A percentile compares a stretch with the other conserved stretches of the same genome.
phyloP scores from a whole-genome alignment of 2,797 vertebrate genomes.

The Trachops cirrhosus region DNA sequence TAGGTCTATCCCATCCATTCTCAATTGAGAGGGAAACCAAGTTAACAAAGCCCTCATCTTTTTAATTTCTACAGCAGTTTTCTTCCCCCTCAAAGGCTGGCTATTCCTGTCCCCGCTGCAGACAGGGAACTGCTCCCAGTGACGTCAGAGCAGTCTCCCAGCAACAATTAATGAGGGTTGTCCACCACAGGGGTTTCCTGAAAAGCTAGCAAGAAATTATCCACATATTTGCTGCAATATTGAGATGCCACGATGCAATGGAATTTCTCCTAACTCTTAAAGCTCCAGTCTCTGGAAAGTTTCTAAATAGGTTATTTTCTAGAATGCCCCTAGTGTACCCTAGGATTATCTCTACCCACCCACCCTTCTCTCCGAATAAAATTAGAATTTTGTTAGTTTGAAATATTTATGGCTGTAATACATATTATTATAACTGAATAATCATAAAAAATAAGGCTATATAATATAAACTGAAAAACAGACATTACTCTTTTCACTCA shows the following conservation, averaged over 20 bases:
- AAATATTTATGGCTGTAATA: conserved; percentile 41
- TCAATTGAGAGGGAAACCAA: conserved; percentile 52
- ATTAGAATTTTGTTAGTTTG: conserved; percentile 31
- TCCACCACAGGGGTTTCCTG: conserved; percentile 89
- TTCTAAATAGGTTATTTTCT: conserved; percentile 47
- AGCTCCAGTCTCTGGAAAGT: not conserved
- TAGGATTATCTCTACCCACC: not conserved
- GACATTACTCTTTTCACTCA: conserved; percentile 42
- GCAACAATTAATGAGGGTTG: conserved; percentile 84
- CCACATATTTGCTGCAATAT: conserved; percentile 75
- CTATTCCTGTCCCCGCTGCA: conserved; percentile 74
- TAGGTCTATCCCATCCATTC: conserved; percentile 12
- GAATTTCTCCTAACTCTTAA: conserved; percentile 72
- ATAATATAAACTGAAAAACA: conserved; percentile 42
- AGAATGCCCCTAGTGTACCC: not conserved
- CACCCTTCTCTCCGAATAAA: conserved; percentile 42
- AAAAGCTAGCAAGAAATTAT: conserved; percentile 83
- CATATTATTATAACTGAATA: conserved; percentile 36
- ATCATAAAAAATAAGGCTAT: conserved; percentile 20
- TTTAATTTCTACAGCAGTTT: conserved; percentile 66
- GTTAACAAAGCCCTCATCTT: conserved; percentile 64
- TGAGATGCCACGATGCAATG: conserved; percentile 63
- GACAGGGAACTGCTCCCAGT: conserved; percentile 80
- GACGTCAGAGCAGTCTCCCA: conserved; percentile 85
- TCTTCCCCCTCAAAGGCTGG: conserved; percentile 68